Evolutionary conservation across 2,797 vertebrate genomes (phyloP).

Genomic region (Phrynocephalus forsythii): DNA sequence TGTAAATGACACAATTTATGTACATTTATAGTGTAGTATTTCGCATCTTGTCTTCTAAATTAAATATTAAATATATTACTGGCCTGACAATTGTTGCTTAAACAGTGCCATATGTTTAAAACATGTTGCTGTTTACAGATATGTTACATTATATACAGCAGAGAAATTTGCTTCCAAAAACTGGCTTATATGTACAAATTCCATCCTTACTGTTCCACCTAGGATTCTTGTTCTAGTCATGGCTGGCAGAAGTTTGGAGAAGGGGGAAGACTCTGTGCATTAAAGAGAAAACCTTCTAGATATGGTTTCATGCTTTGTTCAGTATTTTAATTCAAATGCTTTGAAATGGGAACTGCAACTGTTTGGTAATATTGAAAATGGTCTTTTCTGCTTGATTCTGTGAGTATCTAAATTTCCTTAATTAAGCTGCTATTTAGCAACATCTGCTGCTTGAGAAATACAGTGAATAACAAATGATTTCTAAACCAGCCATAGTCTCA

Average conservation of each 20-base stretch:
- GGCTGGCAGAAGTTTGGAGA: background rate
- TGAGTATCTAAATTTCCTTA: constrained; percentile 7
- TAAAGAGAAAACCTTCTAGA: constrained; percentile 4
- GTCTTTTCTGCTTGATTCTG: constrained; percentile 9
- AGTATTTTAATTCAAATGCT: constrained; percentile 14
- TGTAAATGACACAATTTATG: background rate
- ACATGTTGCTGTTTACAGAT: background rate
- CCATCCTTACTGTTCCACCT: background rate
- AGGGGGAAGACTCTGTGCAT: background rate
- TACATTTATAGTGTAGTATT: background rate
- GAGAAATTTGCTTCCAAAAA: background rate
- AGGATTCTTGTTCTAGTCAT: background rate
- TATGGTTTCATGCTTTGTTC: constrained; percentile 16
- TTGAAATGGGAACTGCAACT: constrained; percentile 8
- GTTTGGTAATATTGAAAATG: constrained; percentile 21
- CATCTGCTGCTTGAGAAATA: constrained; percentile 24
- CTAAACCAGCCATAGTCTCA: background rate
- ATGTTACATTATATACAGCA: background rate
- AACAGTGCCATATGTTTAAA: background rate
- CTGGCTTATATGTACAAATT: background rate
- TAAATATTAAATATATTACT: background rate
- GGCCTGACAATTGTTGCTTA: background rate
- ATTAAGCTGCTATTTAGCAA: constrained; percentile 10
- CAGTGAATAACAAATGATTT: constrained; percentile 1
- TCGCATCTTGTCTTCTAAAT: background rate